Base-by-base conservation (phyloP, 2,113 vertebrate genomes). In the Myiozetetes cayanensis region DNA sequence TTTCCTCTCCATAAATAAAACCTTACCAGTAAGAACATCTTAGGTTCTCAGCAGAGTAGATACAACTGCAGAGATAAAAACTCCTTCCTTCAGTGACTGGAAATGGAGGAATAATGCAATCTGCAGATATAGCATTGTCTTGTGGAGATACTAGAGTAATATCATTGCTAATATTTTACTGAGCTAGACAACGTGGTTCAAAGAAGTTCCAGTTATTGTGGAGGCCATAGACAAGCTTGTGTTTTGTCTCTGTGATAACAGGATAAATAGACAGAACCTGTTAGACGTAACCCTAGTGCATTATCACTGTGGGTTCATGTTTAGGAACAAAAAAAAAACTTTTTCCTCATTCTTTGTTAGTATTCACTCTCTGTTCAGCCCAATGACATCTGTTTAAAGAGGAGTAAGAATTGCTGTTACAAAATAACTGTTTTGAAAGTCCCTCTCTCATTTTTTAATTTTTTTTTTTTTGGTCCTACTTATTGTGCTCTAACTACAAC, bases 391-490 rank as follows among this genome's bases (percentile, higher is more conserved):
- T 56, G 59, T 61, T 85, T 77, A 71, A 79, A 73, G 35, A 52
- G 11, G 20, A 65, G 25, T 85, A 90, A 76, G 20, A 30, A 24
- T 2, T 53, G 3, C 3, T 7, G 37, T 52, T 35, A 33, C 37
- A 68, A 74, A 68, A 74, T 52, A 89, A 47, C 43, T 39, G 19
- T 5, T 80, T 84, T n/a, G 56, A 68, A 89, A 59, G 7, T 30
- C 18, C 7, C 2, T 67, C 4, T 10, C 5, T 2, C 1, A 3
- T 11, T 39, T 41, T 43, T 67, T 37, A 7, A 17, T 12, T 22
- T 33, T 14, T 53, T 28, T 12, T 22, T 41, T 17, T 53, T 77
- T 20, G 11, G 0, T 1, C 25, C 27, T 47, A 35, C 18, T 47
- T 77, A 53, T 4, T 44, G 25, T 61, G 4, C 17, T 85, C 1